Conservation (phyloP, 2,113 vertebrate genomes). For the Mormyrus iriodes region DNA sequence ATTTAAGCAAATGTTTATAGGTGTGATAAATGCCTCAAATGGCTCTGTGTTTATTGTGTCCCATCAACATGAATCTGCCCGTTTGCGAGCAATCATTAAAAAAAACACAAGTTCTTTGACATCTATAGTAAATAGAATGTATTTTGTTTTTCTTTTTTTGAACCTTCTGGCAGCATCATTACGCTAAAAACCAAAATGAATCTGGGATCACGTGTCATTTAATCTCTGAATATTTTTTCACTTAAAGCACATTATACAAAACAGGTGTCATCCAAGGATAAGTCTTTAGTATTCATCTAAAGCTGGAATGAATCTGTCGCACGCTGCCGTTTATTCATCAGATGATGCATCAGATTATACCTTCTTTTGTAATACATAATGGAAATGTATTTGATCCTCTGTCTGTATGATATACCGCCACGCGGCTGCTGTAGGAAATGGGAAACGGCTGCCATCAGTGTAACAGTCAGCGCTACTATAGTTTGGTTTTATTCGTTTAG, state of each 20-base stretch:
- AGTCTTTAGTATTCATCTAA: not conserved
- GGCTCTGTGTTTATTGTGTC: not conserved
- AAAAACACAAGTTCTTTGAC: not conserved
- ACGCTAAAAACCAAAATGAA: not conserved
- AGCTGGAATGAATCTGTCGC: not conserved
- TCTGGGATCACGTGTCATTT: not conserved
- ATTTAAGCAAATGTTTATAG: not conserved
- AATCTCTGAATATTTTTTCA: not conserved
- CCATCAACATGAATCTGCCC: not conserved
- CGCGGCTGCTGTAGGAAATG: conserved; percentile 46
- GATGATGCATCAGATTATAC: conserved; percentile 13
- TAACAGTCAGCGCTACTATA: conserved; percentile 24
- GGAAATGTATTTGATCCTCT: conserved; percentile 23
- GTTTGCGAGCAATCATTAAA: not conserved
- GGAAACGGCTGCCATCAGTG: conserved; percentile 57
- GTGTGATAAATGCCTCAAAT: not conserved
- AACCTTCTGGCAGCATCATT: not conserved
- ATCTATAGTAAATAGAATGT: not conserved
- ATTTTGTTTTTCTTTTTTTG: not conserved
- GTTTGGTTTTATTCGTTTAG: not conserved
- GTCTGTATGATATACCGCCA: conserved; percentile 30
- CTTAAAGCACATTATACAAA: not conserved
- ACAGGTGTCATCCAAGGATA: not conserved
- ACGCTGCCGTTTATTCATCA: not conserved
- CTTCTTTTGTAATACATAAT: conserved; percentile 16